A percentile compares a stretch with the other conserved stretches of the same genome.
These are phyloP conservation scores for Philonicus albiceps DNA, from an alignment of 2,888 invertebrate genomes.

Conservation along the genomic window DNA sequence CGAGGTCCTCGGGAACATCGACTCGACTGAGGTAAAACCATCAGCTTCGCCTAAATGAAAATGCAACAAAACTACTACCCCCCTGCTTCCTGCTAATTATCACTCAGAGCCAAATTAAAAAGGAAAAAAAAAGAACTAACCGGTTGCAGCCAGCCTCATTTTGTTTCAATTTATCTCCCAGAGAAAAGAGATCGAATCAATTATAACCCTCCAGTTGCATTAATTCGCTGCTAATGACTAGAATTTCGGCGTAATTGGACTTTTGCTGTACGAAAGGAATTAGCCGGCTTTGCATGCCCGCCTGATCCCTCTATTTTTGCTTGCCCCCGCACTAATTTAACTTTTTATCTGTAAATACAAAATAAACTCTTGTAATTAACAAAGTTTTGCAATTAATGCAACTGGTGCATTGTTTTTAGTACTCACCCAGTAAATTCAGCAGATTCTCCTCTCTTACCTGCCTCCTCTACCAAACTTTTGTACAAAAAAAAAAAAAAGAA, in stretches of 20 bases:
- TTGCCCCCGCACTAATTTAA: not conserved
- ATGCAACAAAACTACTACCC: constrained; percentile 35
- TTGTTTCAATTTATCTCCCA: constrained; percentile 15
- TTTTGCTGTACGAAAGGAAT: constrained; percentile 11
- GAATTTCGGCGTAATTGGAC: constrained; percentile 24
- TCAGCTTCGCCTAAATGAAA: constrained; percentile 35
- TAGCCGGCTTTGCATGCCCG: constrained; percentile 11
- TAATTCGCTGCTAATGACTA: constrained; percentile 18
- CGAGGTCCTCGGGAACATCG: constrained; percentile 57
- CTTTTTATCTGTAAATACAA: not conserved
- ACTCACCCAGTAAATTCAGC: not conserved
- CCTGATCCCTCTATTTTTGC: not conserved
- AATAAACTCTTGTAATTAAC: not conserved
- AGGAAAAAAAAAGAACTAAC: constrained; percentile 18
- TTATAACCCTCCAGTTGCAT: constrained; percentile 34
- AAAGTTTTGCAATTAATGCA: constrained; percentile 33
- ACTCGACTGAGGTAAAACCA: constrained; percentile 60
- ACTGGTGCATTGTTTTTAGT: not conserved
- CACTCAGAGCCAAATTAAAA: constrained; percentile 31
- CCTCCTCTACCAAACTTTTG: not conserved
- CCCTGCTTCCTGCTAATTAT: constrained; percentile 21
- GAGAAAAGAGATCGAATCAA: constrained; percentile 25
- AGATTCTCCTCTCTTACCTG: not conserved
- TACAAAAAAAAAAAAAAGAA: too few species aligned
- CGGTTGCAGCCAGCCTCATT: constrained; percentile 18